These are phyloP conservation scores for Sminthurides bifidus DNA, from an alignment of 1,140 invertebrate species.

Conservation along the genomic window DNA sequence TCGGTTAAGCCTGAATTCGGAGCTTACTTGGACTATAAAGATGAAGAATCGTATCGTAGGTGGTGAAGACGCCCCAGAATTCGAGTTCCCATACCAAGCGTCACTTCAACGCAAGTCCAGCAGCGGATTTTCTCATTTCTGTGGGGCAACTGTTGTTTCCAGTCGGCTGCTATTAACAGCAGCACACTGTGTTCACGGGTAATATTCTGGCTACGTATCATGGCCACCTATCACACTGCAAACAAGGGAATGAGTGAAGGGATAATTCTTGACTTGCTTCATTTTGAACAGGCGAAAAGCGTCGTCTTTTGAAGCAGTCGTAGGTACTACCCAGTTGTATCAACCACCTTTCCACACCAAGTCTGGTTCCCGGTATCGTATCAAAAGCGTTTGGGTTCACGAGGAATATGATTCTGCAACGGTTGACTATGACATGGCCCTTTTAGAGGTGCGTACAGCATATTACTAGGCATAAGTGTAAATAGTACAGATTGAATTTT, in stretches of 20 bases:
- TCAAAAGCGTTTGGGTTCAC: constrained; percentile 1
- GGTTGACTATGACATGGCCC: constrained; percentile 15
- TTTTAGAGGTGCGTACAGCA: constrained; percentile 1
- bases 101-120: constrained; percentile 10
- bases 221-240: neutral
- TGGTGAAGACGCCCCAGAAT: neutral
- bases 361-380: neutral
- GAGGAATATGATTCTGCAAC: constrained; percentile 5
- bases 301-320: neutral
- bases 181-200: constrained; percentile 11
- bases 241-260: neutral
- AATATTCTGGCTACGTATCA: too few relatives aligned
- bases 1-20: neutral
- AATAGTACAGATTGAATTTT: neutral
- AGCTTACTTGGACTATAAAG: neutral
- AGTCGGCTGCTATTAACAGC: neutral
- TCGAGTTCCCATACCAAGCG: constrained; percentile 13
- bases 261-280: neutral
- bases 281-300: neutral
- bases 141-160: constrained; percentile 9
- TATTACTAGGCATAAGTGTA: neutral
- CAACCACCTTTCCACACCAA: too few relatives aligned
- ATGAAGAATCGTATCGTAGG: constrained; percentile 16
- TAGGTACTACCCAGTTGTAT: too few relatives aligned
- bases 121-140: constrained; percentile 7